Base-by-base conservation (phyloP, 2,113 vertebrate genomes). In the Penelope pileata region DNA sequence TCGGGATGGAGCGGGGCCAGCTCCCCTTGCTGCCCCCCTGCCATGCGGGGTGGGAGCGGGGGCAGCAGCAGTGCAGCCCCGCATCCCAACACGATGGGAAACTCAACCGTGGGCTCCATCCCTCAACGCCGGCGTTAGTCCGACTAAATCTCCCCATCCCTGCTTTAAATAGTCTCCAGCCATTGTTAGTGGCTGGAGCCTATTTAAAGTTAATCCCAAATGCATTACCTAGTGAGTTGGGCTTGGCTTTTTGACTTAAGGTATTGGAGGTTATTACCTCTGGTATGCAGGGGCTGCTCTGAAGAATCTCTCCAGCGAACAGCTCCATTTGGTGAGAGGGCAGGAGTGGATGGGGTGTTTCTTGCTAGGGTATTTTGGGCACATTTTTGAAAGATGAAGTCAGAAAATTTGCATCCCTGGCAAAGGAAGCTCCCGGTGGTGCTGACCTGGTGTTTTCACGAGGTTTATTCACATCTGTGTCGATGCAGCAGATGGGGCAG, bases 1-100 rank as follows among this genome's bases (percentile, higher is more conserved):
- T 96, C 79, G 27, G 94, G 92, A 98, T 98, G 98, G 97, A 98
- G 58, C 38, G n/a, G 16, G 75, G 97, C 97, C 98, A 98, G 1
- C 15, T 1, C 38, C 2, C 0, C 8, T 93, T 85, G 60, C 64
- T 91, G 45, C 90, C 78, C 89, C 84, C 70, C 26, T 32, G 84
- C 32, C 30, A 60, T 19, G 43, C 10, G n/a, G 30, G 79, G 86
- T 89, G 80, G 94, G 87, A 96, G 91, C 45, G n/a, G 90, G 60
- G 85, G 81, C 77, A 67, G 27, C 1, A 45, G 69, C 16, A 78
- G 75, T 51, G 19, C 50, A 70, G 82, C 85, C 67, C 81, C 4
- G 7, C 60, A 59, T 88, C 63, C 51, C 16, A 40, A 45, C 9
- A n/a, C 67, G 72, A 80, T 91, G 74, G 83, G 68, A 60, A 38